Evolutionary conservation across 2,797 vertebrate genomes (phyloP), one percentile per base, ranked within the genome.

Genomic region (Amazonetta brasiliensis): DNA sequence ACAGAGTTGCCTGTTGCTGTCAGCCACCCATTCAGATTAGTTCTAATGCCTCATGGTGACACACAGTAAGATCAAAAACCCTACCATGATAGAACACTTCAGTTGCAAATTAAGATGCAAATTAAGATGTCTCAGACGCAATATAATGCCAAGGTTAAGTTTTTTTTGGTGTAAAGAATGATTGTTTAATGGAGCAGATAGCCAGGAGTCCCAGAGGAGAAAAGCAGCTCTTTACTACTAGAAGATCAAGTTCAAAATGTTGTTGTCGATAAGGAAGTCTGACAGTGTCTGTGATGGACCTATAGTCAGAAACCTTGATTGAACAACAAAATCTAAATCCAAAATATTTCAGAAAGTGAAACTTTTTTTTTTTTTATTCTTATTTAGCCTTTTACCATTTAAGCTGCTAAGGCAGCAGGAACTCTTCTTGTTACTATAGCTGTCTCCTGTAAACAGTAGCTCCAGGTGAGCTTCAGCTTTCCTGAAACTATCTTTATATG

Each of bases 61-160:
- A 91, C 91, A 88, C 69, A 73, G 39, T 64, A 69, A 50, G 44
- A 95, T 91, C 83, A 89, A 94, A 91, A 77, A 82, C 66, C 35
- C 67, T 59, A 44, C 91, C 94, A 81, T 68, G 76, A 60, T 60
- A 86, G 91, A 55, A 66, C 78, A 79, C 83, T 91, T 88, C 79
- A 88, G 2, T 37, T 88, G 73, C 82, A 91, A 93, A 93, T 92
- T 90, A 87, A 37, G 84, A 93, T 89, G 89, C 73, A 94, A 91
- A 96, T 95, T 90, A 86, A 87, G 73, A 78, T 94, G 90, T 90
- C 90, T 69, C 50, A 88, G 76, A 66, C 58, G 60, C 44, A 76
- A 86, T 92, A 90, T 59, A 71, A 95, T 92, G 55, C 66, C 73
- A 82, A 94, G 91, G 94, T 97, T 92, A 96, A 82, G 28, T 66